These are phyloP conservation scores for Rhamnusium bicolor DNA, from an alignment of 2,888 invertebrate species.

Conservation along the genomic window DNA sequence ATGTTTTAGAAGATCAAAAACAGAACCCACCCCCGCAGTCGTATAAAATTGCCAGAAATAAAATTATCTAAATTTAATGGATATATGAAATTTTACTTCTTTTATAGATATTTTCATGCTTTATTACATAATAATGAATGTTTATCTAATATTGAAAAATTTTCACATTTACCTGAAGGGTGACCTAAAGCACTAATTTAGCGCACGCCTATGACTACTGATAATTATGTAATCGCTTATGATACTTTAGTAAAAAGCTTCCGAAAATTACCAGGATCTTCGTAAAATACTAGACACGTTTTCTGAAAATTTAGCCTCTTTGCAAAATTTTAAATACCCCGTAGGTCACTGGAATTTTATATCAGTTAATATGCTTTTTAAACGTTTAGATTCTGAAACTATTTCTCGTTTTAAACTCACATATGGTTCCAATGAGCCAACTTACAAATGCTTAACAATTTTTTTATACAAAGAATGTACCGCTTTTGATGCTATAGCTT, in stretches of 20 bases:
- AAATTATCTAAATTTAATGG: background rate
- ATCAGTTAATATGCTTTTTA: constrained; percentile 14
- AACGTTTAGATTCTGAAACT: background rate
- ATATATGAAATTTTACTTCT: background rate
- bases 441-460: too few species aligned
- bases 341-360: background rate
- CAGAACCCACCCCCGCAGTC: background rate
- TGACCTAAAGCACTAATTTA: too few species aligned
- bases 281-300: background rate
- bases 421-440: background rate
- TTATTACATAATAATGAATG: background rate
- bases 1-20: background rate
- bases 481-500: too few species aligned
- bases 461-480: too few species aligned
- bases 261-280: constrained; percentile 2
- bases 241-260: background rate
- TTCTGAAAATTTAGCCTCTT: background rate
- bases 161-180: background rate
- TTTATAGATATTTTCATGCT: background rate
- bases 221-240: constrained; percentile 6
- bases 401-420: background rate
- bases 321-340: background rate
- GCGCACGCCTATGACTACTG: background rate
- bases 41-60: background rate
- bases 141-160: background rate